Conservation (phyloP, 2,888 invertebrate genomes). For the Cephus pulcher region DNA sequence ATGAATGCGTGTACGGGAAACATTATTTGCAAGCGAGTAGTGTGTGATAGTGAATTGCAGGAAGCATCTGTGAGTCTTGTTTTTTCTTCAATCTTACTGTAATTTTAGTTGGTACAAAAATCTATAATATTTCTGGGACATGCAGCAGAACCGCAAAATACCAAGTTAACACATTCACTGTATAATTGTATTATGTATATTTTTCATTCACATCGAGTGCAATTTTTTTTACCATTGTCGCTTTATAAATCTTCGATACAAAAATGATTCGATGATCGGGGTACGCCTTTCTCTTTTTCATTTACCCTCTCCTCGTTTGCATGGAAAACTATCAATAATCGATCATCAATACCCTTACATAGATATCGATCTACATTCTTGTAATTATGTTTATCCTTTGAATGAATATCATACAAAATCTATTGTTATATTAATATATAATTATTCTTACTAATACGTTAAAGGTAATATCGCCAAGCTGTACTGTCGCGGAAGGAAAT, state of each 20-base stretch:
- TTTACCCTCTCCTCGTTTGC: slow-evolving; percentile 11
- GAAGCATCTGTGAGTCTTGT: neutral
- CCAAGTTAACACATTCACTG: neutral
- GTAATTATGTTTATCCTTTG: slow-evolving; percentile 29
- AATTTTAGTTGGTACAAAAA: neutral
- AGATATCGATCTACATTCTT: slow-evolving; percentile 20
- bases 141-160: neutral
- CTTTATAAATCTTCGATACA: slow-evolving; percentile 43
- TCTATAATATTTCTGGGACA: neutral
- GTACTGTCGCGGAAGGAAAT: slow-evolving; percentile 7
- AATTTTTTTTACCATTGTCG: slow-evolving; percentile 40
- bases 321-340: slow-evolving; percentile 17
- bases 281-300: slow-evolving; percentile 16
- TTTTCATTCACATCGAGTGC: slow-evolving; percentile 48
- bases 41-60: neutral
- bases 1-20: neutral
- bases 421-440: slow-evolving; percentile 37
- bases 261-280: slow-evolving; percentile 41
- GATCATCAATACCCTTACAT: slow-evolving; percentile 28
- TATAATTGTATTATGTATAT: slow-evolving; percentile 37
- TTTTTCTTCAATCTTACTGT: neutral
- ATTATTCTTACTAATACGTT: slow-evolving; percentile 35
- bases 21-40: neutral
- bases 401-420: slow-evolving; percentile 51
- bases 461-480: slow-evolving; percentile 30